phyloP scores from a whole-genome alignment of 92 coral and sea anemone genomes.

The Palythoa grandiflora region DNA sequence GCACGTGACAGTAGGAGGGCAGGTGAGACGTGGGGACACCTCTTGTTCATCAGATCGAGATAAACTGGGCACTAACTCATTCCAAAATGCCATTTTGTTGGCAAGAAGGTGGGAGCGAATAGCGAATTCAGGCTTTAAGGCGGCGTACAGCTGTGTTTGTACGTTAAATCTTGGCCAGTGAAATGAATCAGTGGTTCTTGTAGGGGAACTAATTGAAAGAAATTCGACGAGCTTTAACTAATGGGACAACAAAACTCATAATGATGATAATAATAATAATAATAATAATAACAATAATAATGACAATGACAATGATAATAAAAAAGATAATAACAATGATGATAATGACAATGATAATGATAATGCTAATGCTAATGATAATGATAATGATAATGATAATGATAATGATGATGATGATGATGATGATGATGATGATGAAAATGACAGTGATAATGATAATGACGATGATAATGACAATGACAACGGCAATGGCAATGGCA shows the following conservation, averaged over 20 bases:
- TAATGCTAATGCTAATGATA: too few species aligned
- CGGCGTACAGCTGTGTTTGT: conserved; percentile 21
- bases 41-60: conserved; percentile 1
- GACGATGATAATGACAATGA: too few species aligned
- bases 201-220: not conserved
- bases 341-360: too few species aligned
- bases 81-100: conserved; percentile 44
- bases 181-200: conserved; percentile 35
- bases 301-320: too few species aligned
- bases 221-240: not conserved
- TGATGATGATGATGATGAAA: too few species aligned
- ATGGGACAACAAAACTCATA: not conserved
- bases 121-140: not conserved
- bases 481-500: too few species aligned
- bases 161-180: conserved; percentile 33
- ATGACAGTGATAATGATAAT: too few species aligned
- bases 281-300: too few species aligned
- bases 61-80: conserved; percentile 32
- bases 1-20: not conserved
- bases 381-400: too few species aligned
- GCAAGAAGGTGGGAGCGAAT: conserved; percentile 31
- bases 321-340: too few species aligned
- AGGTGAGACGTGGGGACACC: not conserved
- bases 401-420: too few species aligned
- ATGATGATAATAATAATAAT: too few species aligned